Base-by-base conservation (phyloP, 2,113 vertebrate genomes). In the Stegastes partitus region DNA sequence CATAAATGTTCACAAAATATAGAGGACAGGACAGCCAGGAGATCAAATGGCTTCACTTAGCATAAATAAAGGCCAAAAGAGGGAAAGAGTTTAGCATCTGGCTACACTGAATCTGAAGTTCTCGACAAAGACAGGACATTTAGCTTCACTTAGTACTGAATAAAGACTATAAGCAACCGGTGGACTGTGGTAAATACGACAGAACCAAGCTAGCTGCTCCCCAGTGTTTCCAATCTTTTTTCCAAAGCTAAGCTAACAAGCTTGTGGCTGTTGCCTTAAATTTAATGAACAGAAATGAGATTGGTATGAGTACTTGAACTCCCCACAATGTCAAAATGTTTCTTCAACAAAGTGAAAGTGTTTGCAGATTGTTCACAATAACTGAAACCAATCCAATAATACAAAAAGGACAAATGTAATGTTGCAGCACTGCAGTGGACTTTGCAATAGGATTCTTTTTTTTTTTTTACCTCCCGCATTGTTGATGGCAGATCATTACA, bases 401-500 rank as follows among this genome's bases (percentile, higher is more conserved):
- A 42, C 39, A 42, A 15, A 42, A 42, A 12, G 14, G 15, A 42
- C 11, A 42, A 42, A 42, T 42, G 39, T 42, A 42, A 15, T 42
- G 14, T 42, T 42, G 39, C 39, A 42, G 39, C 39, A 42, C 39
- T 42, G 8, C 12, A 15, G 6, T 42, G 39, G 39, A 42, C 39
- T 42, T 15, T 42, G 14, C 31, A 34, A 34, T 10, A 34, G 31
- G 31, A 34, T 7, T 34, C 7, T 34, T 9, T 9, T 7, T 34
- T 31, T 9, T 2, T 34, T 34, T 28, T 5, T 28, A 28, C 93
- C 76, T 94, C 93, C 88, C 69, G 91, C 90, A 11, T 22, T 23
- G 90, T 95, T 89, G 86, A 91, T 91, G 69, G 88, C 86, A 94
- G 93, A 95, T 87, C 91, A 89, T 93, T 93, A 73, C 94, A 91